These are phyloP conservation scores for Ophion obscuratus DNA, from an alignment of 2,888 invertebrate genomes.

Conservation along the genomic window DNA sequence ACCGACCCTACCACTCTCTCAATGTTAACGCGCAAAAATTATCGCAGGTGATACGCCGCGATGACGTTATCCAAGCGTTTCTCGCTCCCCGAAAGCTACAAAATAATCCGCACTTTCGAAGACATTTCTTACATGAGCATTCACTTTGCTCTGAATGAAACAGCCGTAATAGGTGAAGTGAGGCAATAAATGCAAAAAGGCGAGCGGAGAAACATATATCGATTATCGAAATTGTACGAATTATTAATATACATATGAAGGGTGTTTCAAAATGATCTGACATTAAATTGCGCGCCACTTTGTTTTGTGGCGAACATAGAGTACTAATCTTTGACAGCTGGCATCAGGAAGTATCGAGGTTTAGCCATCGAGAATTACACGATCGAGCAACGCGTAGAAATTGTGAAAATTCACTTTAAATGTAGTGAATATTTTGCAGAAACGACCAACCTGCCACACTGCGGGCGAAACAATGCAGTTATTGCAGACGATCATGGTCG, in stretches of 20 bases:
- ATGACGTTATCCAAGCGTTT: conserved; percentile 37
- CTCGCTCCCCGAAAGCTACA: neutral
- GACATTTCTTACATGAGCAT: neutral
- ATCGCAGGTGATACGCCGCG: conserved; percentile 75
- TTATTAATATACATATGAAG: neutral
- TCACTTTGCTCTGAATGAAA: neutral
- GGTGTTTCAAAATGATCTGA: too few species aligned
- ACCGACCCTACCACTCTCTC: conserved; percentile 75
- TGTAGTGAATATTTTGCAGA: too few species aligned
- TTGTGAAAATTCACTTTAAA: too few species aligned
- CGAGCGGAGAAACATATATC: neutral
- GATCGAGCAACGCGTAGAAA: too few species aligned
- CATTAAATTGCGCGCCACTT: too few species aligned
- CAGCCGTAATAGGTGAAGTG: neutral
- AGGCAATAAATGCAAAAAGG: neutral
- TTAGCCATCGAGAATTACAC: too few species aligned
- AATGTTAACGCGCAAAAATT: conserved; percentile 77
- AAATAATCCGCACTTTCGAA: neutral
- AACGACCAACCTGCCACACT: too few species aligned
- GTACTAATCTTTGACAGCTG: too few species aligned
- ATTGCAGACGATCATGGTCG: too few species aligned
- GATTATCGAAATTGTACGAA: neutral
- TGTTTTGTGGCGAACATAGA: too few species aligned
- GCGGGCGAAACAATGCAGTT: too few species aligned
- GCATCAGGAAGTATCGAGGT: too few species aligned